Base-by-base conservation (phyloP, 1,140 invertebrate species). In the Amyelois transitella region DNA sequence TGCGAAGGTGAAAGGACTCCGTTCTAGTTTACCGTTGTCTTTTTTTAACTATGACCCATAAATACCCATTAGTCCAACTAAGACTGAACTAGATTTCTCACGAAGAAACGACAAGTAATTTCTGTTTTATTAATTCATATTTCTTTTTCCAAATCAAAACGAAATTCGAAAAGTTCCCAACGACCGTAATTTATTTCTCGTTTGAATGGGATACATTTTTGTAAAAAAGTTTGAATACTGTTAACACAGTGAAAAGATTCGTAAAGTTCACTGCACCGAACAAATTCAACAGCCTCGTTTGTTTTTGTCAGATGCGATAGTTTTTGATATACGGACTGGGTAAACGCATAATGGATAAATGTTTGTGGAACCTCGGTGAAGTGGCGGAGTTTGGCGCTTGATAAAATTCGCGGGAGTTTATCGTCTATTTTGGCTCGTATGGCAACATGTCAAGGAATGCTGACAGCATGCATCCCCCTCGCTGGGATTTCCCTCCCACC, bases 341-440 rank as follows among this genome's bases (percentile, higher is more conserved):
- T 70, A 64, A 73, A 69, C 62, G 63, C 60, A 75, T 70, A 66
- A 72, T 67, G 66, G 63, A 66, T 66, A 70, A 75, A 69, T 72
- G 69, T 74, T 68, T 66, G 71, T 62, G 59, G 49, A 51, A 58
- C 38, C 55, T 62, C 50, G 53, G 57, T 55, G 56, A 53, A 57
- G 47, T 60, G 57, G 51, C 51, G 61, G 57, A 58, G 55, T 44
- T 32, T 28, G 62, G 54, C 52, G 60, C 43, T 63, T 71, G 70
- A 66, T 72, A 76, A 71, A 77, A 63, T 62, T 52, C 49, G 59
- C 50, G 45, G 61, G 60, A 64, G 64, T 72, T 71, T 66, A 62
- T 69, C 51, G 60, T 60, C 48, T 60, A 50, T 75, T 69, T 64
- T 62, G 59, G 64, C 59, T 43, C 60, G 51, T 17, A 48, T 59